Conservation (phyloP, 2,797 vertebrate species). For the Tragelaphus oryx region DNA sequence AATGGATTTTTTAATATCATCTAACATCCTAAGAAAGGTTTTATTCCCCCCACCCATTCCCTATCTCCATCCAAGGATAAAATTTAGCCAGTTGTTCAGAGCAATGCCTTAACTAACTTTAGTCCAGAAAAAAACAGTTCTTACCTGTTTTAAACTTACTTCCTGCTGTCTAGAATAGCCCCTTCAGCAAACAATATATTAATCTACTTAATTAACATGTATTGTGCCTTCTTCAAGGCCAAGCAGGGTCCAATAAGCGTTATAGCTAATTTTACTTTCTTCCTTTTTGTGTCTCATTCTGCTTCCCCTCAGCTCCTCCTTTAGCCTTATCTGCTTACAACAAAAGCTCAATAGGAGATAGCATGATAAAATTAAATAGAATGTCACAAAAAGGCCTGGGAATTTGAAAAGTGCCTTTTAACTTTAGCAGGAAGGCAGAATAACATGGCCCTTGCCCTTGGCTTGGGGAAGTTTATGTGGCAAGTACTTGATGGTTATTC, state of each 20-base stretch:
- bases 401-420: slow-evolving; percentile 48
- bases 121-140: slow-evolving; percentile 42
- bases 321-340: slow-evolving; percentile 48
- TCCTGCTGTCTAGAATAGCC: slow-evolving; percentile 19
- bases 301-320: slow-evolving; percentile 40
- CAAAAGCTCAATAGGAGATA: slow-evolving; percentile 48
- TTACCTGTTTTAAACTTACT: slow-evolving; percentile 56
- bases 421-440: not conserved
- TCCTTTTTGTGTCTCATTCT: slow-evolving; percentile 48
- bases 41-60: not conserved
- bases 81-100: slow-evolving; percentile 15
- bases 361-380: slow-evolving; percentile 51
- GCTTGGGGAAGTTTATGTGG: not conserved
- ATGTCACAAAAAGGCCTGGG: slow-evolving; percentile 5
- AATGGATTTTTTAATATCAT: slow-evolving; percentile 51
- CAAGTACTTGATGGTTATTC: not conserved
- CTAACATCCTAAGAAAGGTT: not conserved
- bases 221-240: slow-evolving; percentile 61
- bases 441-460: not conserved
- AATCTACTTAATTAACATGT: slow-evolving; percentile 53
- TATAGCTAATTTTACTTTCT: slow-evolving; percentile 58
- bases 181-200: slow-evolving; percentile 33
- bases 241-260: slow-evolving; percentile 34
- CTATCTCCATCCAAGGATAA: not conserved
- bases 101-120: slow-evolving; percentile 49